A percentile compares a stretch with the other conserved stretches of the same genome.
phyloP scores from a whole-genome alignment of 2,113 vertebrate genomes.

The Rhodinocichla rosea region DNA sequence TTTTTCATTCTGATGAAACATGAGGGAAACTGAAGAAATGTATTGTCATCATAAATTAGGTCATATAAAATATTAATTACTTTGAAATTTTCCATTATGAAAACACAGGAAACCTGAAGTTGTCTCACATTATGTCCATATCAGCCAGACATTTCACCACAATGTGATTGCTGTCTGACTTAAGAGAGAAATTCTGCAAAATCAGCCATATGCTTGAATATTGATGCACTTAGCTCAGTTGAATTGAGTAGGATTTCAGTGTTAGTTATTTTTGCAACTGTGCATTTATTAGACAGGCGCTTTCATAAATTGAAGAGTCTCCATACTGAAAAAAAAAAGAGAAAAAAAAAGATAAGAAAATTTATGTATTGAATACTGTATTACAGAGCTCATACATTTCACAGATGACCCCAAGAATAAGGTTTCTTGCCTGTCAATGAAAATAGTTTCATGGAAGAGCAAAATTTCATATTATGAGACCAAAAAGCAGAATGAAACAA shows the following conservation, averaged over 20 bases:
- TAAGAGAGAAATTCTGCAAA: neutral
- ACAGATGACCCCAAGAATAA: neutral
- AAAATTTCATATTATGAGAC: neutral
- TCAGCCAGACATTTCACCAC: neutral
- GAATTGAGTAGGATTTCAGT: neutral
- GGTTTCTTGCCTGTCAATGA: neutral
- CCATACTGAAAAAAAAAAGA: neutral
- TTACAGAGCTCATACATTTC: neutral
- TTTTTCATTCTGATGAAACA: neutral
- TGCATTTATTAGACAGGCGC: neutral
- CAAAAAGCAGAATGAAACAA: neutral
- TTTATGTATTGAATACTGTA: neutral
- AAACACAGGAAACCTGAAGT: neutral
- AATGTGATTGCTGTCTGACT: neutral
- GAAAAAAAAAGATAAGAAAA: neutral
- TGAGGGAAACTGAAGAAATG: neutral
- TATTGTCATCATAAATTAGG: neutral
- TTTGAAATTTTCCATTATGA: neutral
- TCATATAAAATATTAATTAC: neutral
- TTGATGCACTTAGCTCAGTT: neutral
- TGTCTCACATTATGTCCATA: neutral
- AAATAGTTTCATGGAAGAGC: neutral
- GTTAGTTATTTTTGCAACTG: neutral
- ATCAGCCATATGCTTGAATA: neutral
- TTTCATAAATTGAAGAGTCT: neutral